phyloP scores from a whole-genome alignment of 2,888 invertebrate genomes.

The Abrostola tripartita region DNA sequence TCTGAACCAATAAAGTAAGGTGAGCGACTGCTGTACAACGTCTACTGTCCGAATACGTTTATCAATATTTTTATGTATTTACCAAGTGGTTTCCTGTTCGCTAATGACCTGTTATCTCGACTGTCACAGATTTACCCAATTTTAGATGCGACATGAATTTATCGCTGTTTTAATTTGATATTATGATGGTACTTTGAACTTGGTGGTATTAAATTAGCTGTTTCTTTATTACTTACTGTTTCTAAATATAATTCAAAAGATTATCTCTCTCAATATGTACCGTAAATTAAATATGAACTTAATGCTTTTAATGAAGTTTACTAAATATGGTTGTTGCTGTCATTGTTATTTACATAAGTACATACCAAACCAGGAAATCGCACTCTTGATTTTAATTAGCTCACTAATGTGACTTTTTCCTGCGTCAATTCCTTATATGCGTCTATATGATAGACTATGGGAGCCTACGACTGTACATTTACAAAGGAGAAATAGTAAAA shows the following conservation, averaged over 20 bases:
- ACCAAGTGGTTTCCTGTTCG: slow-evolving; percentile 18
- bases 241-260: too few species aligned
- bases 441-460: neutral
- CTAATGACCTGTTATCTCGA: slow-evolving; percentile 33
- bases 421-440: neutral
- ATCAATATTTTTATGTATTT: slow-evolving; percentile 18
- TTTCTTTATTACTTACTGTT: too few species aligned
- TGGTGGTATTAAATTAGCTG: too few species aligned
- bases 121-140: slow-evolving; percentile 10
- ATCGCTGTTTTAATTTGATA: slow-evolving; percentile 13
- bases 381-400: neutral
- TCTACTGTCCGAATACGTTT: slow-evolving; percentile 23
- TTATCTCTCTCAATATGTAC: too few species aligned
- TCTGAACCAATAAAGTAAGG: neutral
- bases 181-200: neutral
- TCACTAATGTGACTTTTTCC: neutral
- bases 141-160: slow-evolving; percentile 13
- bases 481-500: too few species aligned
- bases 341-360: neutral
- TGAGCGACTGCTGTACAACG: neutral
- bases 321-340: neutral
- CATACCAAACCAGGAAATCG: neutral
- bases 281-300: too few species aligned
- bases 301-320: too few species aligned
- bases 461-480: neutral